phyloP scores from a whole-genome alignment of 2,797 vertebrate genomes.

The Falco rusticolus region DNA sequence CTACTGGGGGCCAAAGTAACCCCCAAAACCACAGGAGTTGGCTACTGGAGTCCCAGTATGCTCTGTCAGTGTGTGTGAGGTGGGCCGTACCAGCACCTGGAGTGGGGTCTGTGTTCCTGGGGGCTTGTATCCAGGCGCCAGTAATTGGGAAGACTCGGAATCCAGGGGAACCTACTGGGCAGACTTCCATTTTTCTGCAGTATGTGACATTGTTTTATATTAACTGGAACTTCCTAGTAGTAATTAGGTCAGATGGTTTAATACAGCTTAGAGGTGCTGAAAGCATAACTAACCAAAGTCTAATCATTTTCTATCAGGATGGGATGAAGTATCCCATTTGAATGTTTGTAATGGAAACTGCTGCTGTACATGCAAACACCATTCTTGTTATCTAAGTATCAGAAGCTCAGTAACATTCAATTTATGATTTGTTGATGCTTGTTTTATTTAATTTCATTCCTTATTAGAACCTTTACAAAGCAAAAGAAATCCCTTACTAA shows the following conservation, averaged over 20 bases:
- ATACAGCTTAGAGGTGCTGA: not conserved
- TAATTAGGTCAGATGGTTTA: not conserved
- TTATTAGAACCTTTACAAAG: not conserved
- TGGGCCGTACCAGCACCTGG: not conserved
- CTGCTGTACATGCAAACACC: not conserved
- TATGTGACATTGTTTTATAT: not conserved
- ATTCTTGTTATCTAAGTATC: not conserved
- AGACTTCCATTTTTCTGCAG: not conserved
- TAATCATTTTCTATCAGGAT: not conserved
- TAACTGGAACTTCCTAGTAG: not conserved
- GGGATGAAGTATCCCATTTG: not conserved
- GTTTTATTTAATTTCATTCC: not conserved
- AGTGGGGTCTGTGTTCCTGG: not conserved
- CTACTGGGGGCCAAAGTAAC: too few relatives aligned
- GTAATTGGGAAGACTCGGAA: not conserved
- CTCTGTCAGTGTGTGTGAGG: not conserved
- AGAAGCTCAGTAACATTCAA: not conserved
- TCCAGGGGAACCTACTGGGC: not conserved
- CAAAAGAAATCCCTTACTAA: not conserved
- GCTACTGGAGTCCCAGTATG: not conserved
- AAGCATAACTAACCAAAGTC: not conserved
- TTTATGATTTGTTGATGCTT: not conserved
- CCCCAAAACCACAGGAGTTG: not conserved
- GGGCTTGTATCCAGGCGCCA: not conserved
- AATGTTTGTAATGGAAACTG: not conserved